A percentile compares a stretch with the other conserved stretches of the same genome.
phyloP scores from a whole-genome alignment of 2,113 vertebrate species.

The Lasiurus cinereus region DNA sequence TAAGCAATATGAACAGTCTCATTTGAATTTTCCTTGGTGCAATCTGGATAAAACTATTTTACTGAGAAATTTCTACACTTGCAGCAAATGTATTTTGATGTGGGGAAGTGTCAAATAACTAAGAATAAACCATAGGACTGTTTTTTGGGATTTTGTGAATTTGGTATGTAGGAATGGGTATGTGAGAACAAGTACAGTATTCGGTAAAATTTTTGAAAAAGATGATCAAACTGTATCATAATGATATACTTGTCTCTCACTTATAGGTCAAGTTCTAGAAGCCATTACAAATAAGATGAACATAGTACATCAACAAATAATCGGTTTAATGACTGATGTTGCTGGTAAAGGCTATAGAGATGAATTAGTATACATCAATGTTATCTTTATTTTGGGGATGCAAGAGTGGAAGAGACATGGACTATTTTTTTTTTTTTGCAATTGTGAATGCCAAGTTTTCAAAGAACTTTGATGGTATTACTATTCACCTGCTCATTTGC shows the following conservation, averaged over 20 bases:
- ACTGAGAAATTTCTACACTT: constrained; percentile 8
- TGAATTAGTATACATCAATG: not conserved
- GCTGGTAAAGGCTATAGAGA: not conserved
- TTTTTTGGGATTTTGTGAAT: not conserved
- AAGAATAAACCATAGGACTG: constrained; percentile 16
- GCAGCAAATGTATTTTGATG: not conserved
- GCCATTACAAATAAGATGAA: not conserved
- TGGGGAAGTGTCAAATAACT: not conserved
- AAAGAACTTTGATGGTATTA: not conserved
- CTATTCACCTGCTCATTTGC: not conserved
- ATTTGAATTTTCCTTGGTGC: constrained; percentile 28
- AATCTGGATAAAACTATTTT: not conserved
- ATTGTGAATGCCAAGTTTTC: not conserved
- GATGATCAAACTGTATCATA: not conserved
- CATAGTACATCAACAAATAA: not conserved
- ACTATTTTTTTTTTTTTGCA: not conserved
- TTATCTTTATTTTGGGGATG: not conserved
- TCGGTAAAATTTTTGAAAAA: constrained; percentile 50
- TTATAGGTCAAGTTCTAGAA: not conserved
- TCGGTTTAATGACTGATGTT: not conserved
- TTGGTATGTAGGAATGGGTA: not conserved
- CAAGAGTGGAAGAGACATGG: not conserved
- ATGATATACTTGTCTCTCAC: not conserved
- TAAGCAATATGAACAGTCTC: constrained; percentile 3
- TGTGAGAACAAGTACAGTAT: not conserved